Evolutionary conservation across 2,888 invertebrate species (phyloP).

Genomic region (Drosophila imparisetae): DNA sequence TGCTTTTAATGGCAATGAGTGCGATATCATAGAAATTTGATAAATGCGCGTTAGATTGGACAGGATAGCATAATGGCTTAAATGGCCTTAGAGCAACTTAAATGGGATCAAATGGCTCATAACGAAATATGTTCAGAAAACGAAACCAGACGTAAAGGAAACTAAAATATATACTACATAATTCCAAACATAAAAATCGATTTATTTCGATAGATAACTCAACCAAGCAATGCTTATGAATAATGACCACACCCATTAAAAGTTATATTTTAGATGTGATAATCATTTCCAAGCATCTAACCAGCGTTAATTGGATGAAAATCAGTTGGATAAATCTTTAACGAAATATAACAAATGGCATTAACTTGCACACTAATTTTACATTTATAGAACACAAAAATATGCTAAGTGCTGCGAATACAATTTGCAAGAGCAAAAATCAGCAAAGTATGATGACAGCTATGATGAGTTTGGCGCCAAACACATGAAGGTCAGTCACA

Average conservation of each 20-base stretch:
- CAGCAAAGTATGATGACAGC: conserved; percentile 41
- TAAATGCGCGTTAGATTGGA: conserved; percentile 58
- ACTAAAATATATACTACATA: not conserved
- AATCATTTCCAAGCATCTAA: not conserved
- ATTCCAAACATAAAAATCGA: not conserved
- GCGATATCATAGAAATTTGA: conserved; percentile 50
- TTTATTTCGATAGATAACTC: not conserved
- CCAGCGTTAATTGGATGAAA: conserved; percentile 15
- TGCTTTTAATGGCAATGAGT: conserved; percentile 46
- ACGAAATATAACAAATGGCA: not conserved
- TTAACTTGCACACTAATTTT: conserved; percentile 8
- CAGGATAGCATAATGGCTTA: conserved; percentile 37
- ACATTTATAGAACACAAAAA: conserved; percentile 21
- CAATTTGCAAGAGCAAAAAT: conserved; percentile 29
- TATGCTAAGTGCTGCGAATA: conserved; percentile 15
- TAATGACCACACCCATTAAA: not conserved
- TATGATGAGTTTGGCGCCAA: conserved; percentile 12
- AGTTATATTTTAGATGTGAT: not conserved
- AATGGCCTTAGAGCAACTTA: conserved; percentile 7
- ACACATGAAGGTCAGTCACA: conserved; percentile 22
- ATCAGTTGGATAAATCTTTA: conserved; percentile 12
- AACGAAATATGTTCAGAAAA: not conserved
- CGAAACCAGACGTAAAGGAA: not conserved
- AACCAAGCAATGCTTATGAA: not conserved
- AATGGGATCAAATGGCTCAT: conserved; percentile 3